Conservation (phyloP, 2,888 invertebrate species). For the Apodemia zela region DNA sequence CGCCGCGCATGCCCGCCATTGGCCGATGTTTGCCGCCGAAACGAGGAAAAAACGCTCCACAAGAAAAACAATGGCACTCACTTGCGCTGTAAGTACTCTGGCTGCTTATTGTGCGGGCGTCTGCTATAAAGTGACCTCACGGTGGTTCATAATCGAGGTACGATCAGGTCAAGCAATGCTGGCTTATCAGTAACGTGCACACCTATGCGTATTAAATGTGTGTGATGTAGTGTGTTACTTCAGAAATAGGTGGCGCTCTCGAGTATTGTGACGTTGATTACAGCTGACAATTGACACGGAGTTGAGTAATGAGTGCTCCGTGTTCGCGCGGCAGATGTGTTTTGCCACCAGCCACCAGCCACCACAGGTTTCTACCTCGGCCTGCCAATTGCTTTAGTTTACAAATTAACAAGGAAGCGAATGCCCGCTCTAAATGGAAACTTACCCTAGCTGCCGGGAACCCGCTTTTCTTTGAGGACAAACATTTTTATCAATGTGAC, state of each 20-base stretch:
- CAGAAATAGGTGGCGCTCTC: conserved; percentile 14
- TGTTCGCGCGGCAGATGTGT: background rate
- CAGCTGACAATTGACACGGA: background rate
- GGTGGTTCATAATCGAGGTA: background rate
- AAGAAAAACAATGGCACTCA: conserved; percentile 73
- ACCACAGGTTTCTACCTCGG: background rate
- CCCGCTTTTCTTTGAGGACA: background rate
- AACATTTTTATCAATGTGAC: background rate
- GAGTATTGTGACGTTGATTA: background rate
- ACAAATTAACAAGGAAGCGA: background rate
- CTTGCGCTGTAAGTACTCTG: conserved; percentile 37
- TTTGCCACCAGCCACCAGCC: background rate
- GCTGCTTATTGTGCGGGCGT: conserved; percentile 42
- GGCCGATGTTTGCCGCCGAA: conserved; percentile 46
- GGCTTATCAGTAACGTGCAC: conserved; percentile 15
- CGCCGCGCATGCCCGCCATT: conserved; percentile 47
- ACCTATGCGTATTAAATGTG: background rate
- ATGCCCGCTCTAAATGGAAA: background rate
- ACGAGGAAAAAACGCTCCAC: conserved; percentile 38
- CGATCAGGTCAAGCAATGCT: background rate
- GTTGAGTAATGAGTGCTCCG: background rate
- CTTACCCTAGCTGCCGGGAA: background rate
- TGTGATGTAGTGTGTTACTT: conserved; percentile 5
- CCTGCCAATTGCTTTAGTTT: too few relatives aligned
- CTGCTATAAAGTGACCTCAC: conserved; percentile 33